These are phyloP conservation scores for Rhynchotus rufescens DNA, from an alignment of 2,797 vertebrate genomes.

Conservation along the genomic window DNA sequence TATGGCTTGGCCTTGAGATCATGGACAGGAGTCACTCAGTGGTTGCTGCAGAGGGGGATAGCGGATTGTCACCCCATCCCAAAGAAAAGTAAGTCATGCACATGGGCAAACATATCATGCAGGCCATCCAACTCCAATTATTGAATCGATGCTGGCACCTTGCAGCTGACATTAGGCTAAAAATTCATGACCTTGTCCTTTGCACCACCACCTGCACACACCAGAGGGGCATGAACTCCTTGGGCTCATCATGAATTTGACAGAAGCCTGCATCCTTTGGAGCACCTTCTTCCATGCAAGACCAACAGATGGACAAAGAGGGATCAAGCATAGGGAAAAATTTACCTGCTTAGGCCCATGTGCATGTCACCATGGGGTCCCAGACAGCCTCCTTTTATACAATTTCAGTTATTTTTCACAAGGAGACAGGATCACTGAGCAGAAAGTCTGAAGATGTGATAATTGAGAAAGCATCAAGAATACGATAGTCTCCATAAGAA, in stretches of 20 bases:
- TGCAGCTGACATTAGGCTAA: neutral
- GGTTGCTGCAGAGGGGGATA: neutral
- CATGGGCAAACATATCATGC: neutral
- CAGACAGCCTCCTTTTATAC: too few species aligned
- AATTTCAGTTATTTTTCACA: too few species aligned
- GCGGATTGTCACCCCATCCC: neutral
- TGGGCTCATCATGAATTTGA: neutral
- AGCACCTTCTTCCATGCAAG: neutral
- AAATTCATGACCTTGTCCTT: neutral
- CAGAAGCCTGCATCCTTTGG: neutral
- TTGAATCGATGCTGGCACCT: too few species aligned
- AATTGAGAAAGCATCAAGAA: neutral
- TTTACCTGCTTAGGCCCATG: neutral
- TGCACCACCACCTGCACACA: neutral
- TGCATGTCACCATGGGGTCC: too few species aligned
- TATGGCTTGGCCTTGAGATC: neutral
- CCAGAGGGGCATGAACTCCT: fast-evolving
- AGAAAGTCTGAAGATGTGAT: too few species aligned
- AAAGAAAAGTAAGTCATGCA: neutral
- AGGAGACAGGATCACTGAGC: neutral
- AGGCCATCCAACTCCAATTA: neutral
- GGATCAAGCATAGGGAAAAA: neutral
- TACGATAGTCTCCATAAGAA: neutral
- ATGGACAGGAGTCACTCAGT: fast-evolving
- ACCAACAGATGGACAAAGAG: neutral